These are phyloP conservation scores for Dipodomys ordii DNA, from an alignment of 2,113 vertebrate species.

Conservation along the genomic window DNA sequence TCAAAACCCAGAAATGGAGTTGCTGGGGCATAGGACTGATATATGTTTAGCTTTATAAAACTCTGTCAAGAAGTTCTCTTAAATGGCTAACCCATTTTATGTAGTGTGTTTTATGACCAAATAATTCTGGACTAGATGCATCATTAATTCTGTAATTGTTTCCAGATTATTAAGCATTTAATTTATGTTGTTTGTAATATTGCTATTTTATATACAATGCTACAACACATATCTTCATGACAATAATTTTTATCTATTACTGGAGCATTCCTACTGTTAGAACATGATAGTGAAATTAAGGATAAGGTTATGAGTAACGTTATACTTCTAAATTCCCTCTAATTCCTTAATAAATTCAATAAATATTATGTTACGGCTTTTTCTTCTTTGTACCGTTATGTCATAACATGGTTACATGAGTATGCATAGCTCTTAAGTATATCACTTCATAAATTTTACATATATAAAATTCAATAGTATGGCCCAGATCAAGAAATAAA, in stretches of 20 bases:
- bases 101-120: neutral
- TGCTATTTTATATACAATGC: neutral
- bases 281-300: neutral
- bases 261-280: neutral
- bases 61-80: too few species aligned
- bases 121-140: neutral
- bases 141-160: slow-evolving; percentile 32
- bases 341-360: slow-evolving; percentile 30
- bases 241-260: slow-evolving; percentile 38
- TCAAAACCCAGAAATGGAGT: neutral
- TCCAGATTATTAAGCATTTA: neutral
- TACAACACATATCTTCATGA: neutral
- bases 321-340: neutral
- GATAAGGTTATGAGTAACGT: neutral
- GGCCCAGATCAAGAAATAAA: neutral
- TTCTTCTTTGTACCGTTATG: neutral
- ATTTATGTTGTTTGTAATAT: neutral
- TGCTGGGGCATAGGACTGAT: neutral
- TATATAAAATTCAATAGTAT: slow-evolving; percentile 9
- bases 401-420: neutral
- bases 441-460: neutral
- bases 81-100: neutral
- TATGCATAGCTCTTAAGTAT: neutral
- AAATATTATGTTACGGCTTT: neutral
- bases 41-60: neutral